These are phyloP conservation scores for Fukomys damarensis DNA, from an alignment of 2,113 vertebrate species.

Conservation along the genomic window DNA sequence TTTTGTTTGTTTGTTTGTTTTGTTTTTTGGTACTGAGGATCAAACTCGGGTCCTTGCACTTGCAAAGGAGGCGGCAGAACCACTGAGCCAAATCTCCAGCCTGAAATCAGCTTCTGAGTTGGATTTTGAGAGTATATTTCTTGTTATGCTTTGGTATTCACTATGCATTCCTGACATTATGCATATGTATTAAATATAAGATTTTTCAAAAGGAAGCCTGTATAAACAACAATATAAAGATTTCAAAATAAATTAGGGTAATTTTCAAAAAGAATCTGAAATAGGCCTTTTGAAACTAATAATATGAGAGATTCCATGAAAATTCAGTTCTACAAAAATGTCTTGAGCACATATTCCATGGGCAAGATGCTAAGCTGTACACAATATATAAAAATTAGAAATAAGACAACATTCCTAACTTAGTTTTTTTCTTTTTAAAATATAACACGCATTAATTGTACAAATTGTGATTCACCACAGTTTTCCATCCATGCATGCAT, in stretches of 20 bases:
- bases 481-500: background rate
- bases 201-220: background rate
- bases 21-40: no score
- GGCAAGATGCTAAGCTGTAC: background rate
- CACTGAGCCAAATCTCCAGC: no score
- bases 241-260: background rate
- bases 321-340: conserved; percentile 17
- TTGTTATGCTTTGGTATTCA: background rate
- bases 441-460: background rate
- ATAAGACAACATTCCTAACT: background rate
- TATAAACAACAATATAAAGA: background rate
- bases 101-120: background rate
- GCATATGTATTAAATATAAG: background rate
- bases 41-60: no score
- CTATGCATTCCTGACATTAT: background rate
- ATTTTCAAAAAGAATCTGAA: conserved; percentile 11
- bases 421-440: background rate
- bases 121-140: background rate
- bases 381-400: background rate
- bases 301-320: background rate
- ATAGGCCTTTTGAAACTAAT: background rate
- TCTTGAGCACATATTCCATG: background rate
- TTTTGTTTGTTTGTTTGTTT: no score
- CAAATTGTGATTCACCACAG: background rate
- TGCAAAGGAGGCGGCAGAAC: no score